A percentile compares a stretch with the other conserved stretches of the same genome.
Evolutionary conservation across 2,113 vertebrate species (phyloP).

Genomic region (Sylvietta virens): DNA sequence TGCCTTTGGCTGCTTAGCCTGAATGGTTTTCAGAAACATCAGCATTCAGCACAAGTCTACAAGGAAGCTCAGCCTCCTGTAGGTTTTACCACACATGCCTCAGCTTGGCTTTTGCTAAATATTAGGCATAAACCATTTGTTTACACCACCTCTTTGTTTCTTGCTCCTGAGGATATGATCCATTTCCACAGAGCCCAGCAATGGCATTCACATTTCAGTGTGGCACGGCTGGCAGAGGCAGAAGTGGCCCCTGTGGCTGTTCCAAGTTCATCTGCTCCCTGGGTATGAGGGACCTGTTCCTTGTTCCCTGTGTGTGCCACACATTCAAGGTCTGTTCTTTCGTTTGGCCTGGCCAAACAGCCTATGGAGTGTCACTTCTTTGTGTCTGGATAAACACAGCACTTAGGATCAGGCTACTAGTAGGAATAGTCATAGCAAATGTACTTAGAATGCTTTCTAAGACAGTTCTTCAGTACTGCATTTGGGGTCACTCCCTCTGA

Average conservation of each 20-base stretch:
- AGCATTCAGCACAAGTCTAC: background rate
- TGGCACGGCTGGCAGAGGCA: background rate
- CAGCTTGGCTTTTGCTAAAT: background rate
- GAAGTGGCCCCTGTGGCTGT: background rate
- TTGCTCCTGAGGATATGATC: background rate
- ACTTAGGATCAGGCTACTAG: background rate
- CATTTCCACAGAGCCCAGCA: background rate
- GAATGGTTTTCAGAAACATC: background rate
- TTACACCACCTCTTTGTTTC: background rate
- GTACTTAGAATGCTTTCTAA: background rate
- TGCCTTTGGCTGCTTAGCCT: background rate
- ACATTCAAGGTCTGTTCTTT: background rate
- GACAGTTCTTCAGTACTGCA: background rate
- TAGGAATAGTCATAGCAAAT: background rate
- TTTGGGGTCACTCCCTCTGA: background rate
- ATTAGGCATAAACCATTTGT: background rate
- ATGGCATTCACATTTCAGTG: background rate
- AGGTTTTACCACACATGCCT: background rate
- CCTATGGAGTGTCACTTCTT: background rate
- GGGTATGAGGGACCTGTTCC: background rate
- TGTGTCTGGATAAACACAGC: background rate
- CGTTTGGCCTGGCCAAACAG: background rate
- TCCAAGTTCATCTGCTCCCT: rapidly evolving
- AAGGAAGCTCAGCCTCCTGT: background rate
- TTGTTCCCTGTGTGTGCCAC: background rate